Conservation (phyloP, 2,113 vertebrate genomes). For the Theristicus caerulescens region DNA sequence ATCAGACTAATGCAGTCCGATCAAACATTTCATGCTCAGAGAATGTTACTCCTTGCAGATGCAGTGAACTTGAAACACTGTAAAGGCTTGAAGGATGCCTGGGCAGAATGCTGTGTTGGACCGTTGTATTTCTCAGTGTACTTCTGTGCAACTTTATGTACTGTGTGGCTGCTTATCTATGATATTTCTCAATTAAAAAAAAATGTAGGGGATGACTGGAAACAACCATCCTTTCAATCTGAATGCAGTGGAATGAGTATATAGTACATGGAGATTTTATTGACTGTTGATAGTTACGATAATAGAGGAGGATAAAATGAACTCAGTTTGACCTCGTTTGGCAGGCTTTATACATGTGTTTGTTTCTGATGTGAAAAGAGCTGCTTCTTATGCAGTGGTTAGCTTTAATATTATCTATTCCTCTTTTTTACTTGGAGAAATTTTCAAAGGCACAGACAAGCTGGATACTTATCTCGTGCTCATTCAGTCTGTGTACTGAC, state of each 20-base stretch:
- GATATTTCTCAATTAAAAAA: not conserved
- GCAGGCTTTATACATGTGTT: not conserved
- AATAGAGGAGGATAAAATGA: not conserved
- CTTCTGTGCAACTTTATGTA: not conserved
- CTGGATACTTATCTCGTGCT: not conserved
- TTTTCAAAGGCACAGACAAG: not conserved
- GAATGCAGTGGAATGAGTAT: not conserved
- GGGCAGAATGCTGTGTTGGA: not conserved
- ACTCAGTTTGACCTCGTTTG: not conserved
- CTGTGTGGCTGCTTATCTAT: not conserved
- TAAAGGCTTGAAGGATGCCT: not conserved
- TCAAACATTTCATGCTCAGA: not conserved
- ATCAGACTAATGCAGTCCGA: not conserved
- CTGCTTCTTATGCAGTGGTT: not conserved
- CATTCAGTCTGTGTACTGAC: not conserved
- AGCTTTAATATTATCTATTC: not conserved
- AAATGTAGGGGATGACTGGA: not conserved
- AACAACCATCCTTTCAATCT: not conserved
- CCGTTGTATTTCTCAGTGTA: not conserved
- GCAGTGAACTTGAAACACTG: not conserved
- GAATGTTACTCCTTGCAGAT: not conserved
- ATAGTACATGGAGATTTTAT: not conserved
- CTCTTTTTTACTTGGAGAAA: not conserved
- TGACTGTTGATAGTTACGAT: not conserved
- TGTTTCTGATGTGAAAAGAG: not conserved